Base-by-base conservation (phyloP, 2,888 invertebrate genomes). In the Agonopterix arenella region DNA sequence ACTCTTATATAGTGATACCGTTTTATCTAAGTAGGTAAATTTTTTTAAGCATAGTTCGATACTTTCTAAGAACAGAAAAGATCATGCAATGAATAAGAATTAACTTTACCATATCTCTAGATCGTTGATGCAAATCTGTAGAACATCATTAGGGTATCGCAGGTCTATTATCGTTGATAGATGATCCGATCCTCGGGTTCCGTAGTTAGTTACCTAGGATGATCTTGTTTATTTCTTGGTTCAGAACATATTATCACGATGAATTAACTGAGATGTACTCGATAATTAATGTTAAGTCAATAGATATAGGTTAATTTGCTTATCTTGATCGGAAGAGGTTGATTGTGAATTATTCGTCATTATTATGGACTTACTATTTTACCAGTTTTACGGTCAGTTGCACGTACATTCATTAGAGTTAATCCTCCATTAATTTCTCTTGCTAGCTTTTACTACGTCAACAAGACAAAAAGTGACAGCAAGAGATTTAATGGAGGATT, bases 131-230 rank as follows among this genome's bases (percentile, higher is more conserved):
- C 46, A 44, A 47, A 50, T 44, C 11, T 28, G 46, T 18, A 4
- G 44, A 50, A 36, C 50, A 52, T 56, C 56, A 52, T 56, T 54
- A 53, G 48, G 51, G 44, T 58, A 61, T 61, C 61, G 54, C 43
- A 46, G 49, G 49, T 40, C 64, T 60, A 68, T 75, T 70, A 73
- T 56, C 48, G 45, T 56, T 68, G 70, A 74, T 72, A 66, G 71
- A 73, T 73, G 70, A 58, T 57, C 55, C 42, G 47, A 44, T 7
- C 18, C 36, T 44, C 8, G 45, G 46, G 8, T 38, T 38, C 48
- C 45, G 49, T 45, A 13, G 37, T 42, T 45, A 13, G 37, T 42
- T 51, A 36, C 36, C 44, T 38, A 46, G 57, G 53, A 60, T 64
- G 62, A 59, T 59, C 63, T 63, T 64, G 60, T 62, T 62, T 66